A percentile compares a stretch with the other conserved stretches of the same genome.
Conservation (phyloP, 2,888 invertebrate genomes). For the Xanthorhoe spadicearia region DNA sequence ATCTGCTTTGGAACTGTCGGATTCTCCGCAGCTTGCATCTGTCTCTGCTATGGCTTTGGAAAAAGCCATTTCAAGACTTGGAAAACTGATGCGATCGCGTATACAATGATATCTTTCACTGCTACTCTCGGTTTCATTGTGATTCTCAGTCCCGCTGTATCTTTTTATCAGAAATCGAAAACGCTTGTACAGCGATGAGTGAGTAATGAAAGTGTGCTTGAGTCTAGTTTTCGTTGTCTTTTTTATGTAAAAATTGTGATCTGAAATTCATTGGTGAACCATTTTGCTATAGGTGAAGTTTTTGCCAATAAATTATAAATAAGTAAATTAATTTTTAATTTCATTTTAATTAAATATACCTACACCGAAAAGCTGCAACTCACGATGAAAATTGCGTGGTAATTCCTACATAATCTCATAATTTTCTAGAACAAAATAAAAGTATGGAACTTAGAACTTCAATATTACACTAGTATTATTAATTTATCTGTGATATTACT, state of each 20-base stretch:
- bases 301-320: slow-evolving; percentile 1
- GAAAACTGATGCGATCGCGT: slow-evolving; percentile 48
- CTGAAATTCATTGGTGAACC: slow-evolving; percentile 1
- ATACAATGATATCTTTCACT: slow-evolving; percentile 56
- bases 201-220: not conserved
- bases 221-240: not conserved
- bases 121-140: slow-evolving; percentile 53
- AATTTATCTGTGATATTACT: too few species aligned
- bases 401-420: not conserved
- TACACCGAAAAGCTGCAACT: too few species aligned
- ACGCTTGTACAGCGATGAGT: slow-evolving; percentile 25
- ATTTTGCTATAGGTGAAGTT: not conserved
- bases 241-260: slow-evolving; percentile 10
- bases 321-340: not conserved
- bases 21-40: slow-evolving; percentile 49
- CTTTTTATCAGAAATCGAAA: slow-evolving; percentile 51
- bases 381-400: not conserved
- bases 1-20: slow-evolving; percentile 63
- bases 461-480: too few species aligned
- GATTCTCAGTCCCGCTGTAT: slow-evolving; percentile 58
- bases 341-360: too few species aligned
- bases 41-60: slow-evolving; percentile 64
- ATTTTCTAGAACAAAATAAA: not conserved
- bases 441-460: too few species aligned
- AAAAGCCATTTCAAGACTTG: slow-evolving; percentile 55